Percentiles rank a stretch among this genome's conserved stretches.
These are phyloP conservation scores for Oncopodura yosiiana DNA, from an alignment of 1,140 invertebrate genomes.

Conservation along the genomic window DNA sequence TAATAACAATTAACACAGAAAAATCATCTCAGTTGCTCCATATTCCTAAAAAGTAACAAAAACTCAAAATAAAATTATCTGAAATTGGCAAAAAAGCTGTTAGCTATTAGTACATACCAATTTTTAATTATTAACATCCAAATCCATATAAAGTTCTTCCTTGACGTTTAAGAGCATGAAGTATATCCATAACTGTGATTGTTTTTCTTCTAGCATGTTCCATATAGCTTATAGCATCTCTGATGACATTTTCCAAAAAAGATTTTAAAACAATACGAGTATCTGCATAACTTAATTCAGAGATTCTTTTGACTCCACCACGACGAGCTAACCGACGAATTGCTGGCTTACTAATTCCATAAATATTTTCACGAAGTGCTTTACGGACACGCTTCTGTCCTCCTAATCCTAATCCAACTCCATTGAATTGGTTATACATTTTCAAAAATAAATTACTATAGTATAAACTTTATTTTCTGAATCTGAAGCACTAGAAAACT, in stretches of 20 bases:
- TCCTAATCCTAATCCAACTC: slow-evolving; percentile 43
- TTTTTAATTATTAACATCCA: no score
- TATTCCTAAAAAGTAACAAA: no score
- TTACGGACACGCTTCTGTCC: slow-evolving; percentile 42
- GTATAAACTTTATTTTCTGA: no score
- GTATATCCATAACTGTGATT: slow-evolving; percentile 74
- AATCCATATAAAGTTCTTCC: slow-evolving; percentile 56
- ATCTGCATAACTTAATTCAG: slow-evolving; percentile 62
- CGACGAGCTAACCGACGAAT: slow-evolving; percentile 56
- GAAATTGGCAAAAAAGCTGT: no score
- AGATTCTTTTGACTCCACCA: slow-evolving; percentile 66
- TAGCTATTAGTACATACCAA: no score
- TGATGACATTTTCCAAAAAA: slow-evolving; percentile 70
- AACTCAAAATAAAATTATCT: no score
- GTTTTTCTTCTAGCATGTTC: slow-evolving; percentile 74
- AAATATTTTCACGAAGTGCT: slow-evolving; percentile 60
- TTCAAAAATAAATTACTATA: no score
- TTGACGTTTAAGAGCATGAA: slow-evolving; percentile 72
- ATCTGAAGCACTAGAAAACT: no score
- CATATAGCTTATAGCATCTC: slow-evolving; percentile 72
- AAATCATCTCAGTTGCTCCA: no score
- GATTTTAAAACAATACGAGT: slow-evolving; percentile 59
- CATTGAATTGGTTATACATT: no score
- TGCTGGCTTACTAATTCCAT: slow-evolving; percentile 59
- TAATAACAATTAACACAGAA: no score